Evolutionary conservation across 2,797 vertebrate species (phyloP).

Genomic region (Cercopithecus neglectus): DNA sequence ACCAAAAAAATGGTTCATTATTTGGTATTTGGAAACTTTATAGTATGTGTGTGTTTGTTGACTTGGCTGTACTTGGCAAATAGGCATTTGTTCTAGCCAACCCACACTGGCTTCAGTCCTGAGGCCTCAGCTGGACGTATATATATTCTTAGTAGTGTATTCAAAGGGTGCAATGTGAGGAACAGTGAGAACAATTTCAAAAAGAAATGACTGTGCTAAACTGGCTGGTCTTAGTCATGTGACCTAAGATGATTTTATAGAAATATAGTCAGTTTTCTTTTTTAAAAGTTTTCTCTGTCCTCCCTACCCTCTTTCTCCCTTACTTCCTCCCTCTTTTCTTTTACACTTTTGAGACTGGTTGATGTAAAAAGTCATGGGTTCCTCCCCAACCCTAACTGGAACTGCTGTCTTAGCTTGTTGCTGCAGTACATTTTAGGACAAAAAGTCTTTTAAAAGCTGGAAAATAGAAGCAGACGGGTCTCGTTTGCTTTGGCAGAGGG

Average conservation of each 20-base stretch:
- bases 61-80: slow-evolving; percentile 44
- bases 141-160: neutral
- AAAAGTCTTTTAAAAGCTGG: slow-evolving; percentile 53
- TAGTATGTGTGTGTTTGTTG: neutral
- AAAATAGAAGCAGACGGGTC: slow-evolving; percentile 47
- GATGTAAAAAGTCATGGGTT: neutral
- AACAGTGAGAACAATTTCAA: neutral
- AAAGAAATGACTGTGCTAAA: neutral
- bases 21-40: slow-evolving; percentile 51
- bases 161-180: neutral
- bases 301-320: neutral
- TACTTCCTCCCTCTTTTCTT: neutral
- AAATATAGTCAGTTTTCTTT: slow-evolving; percentile 15
- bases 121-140: neutral
- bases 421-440: slow-evolving; percentile 56
- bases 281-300: neutral
- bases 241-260: slow-evolving; percentile 6
- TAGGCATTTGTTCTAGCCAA: neutral
- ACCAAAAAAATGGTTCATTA: slow-evolving; percentile 26
- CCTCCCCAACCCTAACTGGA: neutral
- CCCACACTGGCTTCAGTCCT: neutral
- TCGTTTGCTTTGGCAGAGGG: slow-evolving; percentile 58
- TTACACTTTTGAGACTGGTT: slow-evolving; percentile 37
- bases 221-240: neutral
- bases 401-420: slow-evolving; percentile 36